Evolutionary conservation across 2,113 vertebrate species (phyloP).

Genomic region (Coptodon bakossiorum): DNA sequence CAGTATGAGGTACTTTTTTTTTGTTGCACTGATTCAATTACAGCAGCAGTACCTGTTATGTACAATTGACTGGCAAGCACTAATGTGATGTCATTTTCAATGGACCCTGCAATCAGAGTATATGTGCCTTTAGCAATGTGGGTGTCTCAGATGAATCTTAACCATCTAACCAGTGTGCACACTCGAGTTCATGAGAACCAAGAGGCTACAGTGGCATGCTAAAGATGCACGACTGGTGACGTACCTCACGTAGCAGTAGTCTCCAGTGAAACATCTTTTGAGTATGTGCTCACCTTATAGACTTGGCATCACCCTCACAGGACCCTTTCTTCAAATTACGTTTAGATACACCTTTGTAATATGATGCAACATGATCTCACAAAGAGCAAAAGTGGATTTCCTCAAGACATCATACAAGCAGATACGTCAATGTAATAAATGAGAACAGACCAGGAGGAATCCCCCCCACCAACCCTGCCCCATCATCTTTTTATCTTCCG

Average conservation of each 20-base stretch:
- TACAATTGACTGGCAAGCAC: constrained; percentile 25
- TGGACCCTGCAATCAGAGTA: constrained; percentile 12
- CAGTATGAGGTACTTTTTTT: neutral
- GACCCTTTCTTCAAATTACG: neutral
- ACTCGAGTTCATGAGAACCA: neutral
- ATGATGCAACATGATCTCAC: constrained; percentile 18
- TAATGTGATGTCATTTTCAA: constrained; percentile 40
- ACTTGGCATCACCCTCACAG: neutral
- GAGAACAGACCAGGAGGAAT: constrained; percentile 45
- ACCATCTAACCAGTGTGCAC: neutral
- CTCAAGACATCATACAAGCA: constrained; percentile 43
- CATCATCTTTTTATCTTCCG: constrained; percentile 59
- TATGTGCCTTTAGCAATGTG: neutral
- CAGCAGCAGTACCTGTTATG: constrained; percentile 12
- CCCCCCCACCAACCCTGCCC: neutral
- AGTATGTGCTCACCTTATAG: neutral
- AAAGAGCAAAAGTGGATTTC: constrained; percentile 27
- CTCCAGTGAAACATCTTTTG: neutral
- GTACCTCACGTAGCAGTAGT: neutral
- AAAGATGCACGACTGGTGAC: neutral
- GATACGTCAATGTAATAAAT: constrained; percentile 59
- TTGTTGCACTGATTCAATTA: neutral
- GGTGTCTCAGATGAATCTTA: constrained; percentile 8
- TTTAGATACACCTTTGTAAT: constrained; percentile 1
- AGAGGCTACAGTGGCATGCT: neutral